phyloP scores from a whole-genome alignment of 2,888 invertebrate genomes.

The Cantharis nigra region DNA sequence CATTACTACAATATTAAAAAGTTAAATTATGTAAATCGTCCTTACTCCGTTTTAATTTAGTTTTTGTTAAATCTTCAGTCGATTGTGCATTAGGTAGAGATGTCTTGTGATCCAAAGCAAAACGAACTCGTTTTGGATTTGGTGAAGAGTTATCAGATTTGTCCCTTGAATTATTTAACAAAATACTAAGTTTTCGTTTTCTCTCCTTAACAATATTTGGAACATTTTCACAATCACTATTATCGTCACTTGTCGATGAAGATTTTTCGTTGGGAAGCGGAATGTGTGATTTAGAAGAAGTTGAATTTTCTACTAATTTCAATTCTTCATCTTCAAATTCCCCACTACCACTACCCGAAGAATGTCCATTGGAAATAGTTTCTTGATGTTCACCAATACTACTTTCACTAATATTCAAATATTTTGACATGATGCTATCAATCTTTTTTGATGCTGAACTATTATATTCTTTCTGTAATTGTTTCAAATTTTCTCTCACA shows the following conservation, averaged over 20 bases:
- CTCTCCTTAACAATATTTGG: neutral
- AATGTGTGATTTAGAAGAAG: neutral
- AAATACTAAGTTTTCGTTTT: neutral
- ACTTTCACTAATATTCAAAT: neutral
- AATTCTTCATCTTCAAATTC: neutral
- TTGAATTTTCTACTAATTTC: neutral
- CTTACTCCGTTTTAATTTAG: neutral
- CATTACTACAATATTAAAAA: neutral
- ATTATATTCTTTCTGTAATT: neutral
- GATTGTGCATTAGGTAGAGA: neutral
- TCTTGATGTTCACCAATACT: neutral
- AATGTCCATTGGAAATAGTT: neutral
- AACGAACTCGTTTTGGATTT: slow-evolving; percentile 8
- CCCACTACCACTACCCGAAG: neutral
- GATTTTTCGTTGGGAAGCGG: neutral
- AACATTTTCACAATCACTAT: neutral
- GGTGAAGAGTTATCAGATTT: neutral
- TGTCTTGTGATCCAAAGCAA: slow-evolving; percentile 4
- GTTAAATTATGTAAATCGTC: neutral
- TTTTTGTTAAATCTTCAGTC: neutral
- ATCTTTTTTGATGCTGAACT: neutral
- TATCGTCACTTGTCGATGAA: neutral
- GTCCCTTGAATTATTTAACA: neutral
- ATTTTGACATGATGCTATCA: neutral
- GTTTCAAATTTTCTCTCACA: neutral